Percentiles rank a stretch among this genome's conserved stretches.
phyloP scores from a whole-genome alignment of 2,113 vertebrate species.

The Riparia riparia region DNA sequence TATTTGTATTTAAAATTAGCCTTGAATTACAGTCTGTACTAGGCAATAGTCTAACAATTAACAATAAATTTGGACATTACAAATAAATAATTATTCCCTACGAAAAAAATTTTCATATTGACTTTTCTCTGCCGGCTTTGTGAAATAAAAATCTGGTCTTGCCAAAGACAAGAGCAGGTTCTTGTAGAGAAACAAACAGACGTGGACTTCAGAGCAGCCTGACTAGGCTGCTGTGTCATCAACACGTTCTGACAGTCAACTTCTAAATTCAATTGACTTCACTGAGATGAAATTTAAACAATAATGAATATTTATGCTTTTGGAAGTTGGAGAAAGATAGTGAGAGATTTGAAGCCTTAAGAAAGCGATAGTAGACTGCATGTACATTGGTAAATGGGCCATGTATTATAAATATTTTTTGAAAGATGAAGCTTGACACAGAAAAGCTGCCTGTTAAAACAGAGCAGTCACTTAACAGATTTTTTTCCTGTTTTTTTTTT shows the following conservation, averaged over 20 bases:
- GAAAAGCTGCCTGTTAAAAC: neutral
- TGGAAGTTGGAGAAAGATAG: neutral
- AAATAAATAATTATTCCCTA: neutral
- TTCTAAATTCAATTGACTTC: neutral
- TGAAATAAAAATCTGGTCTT: neutral
- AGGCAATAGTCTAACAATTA: neutral
- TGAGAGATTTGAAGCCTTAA: neutral
- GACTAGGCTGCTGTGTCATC: neutral
- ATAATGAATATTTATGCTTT: neutral
- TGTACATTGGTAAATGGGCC: neutral
- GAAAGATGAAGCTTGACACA: neutral
- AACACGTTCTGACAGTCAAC: neutral
- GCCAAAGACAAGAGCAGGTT: neutral
- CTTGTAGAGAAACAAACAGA: neutral
- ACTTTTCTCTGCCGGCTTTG: neutral
- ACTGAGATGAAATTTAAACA: neutral
- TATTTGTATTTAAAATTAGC: neutral
- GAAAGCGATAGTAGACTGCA: neutral
- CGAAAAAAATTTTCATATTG: neutral
- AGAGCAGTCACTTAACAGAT: neutral
- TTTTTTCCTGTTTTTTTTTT: neutral
- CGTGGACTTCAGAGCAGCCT: neutral
- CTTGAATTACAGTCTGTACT: neutral
- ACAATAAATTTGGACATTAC: neutral
- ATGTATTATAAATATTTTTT: neutral